A percentile compares a stretch with the other conserved stretches of the same genome.
Conservation (phyloP, 1,140 invertebrate species). For the Cotesia chilonis region DNA sequence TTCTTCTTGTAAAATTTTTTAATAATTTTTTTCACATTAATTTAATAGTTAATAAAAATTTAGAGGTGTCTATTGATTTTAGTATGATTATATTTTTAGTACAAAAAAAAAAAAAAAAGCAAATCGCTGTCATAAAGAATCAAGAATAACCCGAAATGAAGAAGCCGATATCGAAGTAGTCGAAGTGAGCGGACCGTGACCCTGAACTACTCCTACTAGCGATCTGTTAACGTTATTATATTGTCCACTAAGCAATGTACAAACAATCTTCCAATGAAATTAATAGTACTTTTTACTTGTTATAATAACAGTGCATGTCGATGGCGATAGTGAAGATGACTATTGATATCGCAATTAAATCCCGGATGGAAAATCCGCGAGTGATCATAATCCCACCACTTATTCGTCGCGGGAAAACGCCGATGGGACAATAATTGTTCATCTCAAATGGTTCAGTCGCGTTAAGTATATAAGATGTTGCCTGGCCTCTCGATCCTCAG, state of each 20-base stretch:
- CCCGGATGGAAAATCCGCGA: slow-evolving; percentile 26
- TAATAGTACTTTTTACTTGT: too few relatives aligned
- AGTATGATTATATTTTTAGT: too few relatives aligned
- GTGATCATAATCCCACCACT: slow-evolving; percentile 20
- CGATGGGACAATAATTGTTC: slow-evolving; percentile 44
- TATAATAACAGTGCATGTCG: background rate
- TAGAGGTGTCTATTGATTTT: too few relatives aligned
- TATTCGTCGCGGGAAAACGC: slow-evolving; percentile 4
- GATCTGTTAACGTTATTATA: slow-evolving; percentile 41
- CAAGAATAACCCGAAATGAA: slow-evolving; percentile 40
- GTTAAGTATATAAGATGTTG: slow-evolving; percentile 55
- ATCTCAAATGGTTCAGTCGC: slow-evolving; percentile 38
- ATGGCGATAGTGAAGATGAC: background rate
- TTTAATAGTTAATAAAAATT: too few relatives aligned
- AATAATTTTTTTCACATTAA: too few relatives aligned
- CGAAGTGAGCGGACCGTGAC: slow-evolving; percentile 48
- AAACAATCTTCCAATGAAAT: background rate
- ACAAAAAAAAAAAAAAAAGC: too few relatives aligned
- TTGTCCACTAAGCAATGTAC: background rate
- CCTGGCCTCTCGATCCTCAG: slow-evolving; percentile 44
- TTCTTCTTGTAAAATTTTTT: too few relatives aligned
- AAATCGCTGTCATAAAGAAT: too few relatives aligned
- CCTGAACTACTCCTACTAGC: slow-evolving; percentile 23
- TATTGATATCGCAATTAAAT: background rate
- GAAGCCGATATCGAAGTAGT: slow-evolving; percentile 38